Evolutionary conservation across 2,797 vertebrate species (phyloP).

Genomic region (Centropyge bicolor): DNA sequence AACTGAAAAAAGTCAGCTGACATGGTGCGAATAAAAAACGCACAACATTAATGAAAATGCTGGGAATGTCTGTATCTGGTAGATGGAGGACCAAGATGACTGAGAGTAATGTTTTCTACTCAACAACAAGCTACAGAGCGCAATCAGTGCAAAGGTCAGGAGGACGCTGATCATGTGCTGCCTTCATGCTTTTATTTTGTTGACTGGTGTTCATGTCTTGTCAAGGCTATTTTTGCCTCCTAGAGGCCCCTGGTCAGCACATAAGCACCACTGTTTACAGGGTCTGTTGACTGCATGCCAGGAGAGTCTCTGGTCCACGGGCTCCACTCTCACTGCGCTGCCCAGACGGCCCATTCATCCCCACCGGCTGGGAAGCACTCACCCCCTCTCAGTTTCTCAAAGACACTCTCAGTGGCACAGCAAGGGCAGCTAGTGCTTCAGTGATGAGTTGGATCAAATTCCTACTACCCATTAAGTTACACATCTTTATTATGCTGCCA

Average conservation of each 20-base stretch:
- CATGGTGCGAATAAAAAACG: slow-evolving; percentile 3
- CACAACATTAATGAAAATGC: neutral
- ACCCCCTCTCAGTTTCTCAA: slow-evolving; percentile 73
- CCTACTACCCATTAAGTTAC: slow-evolving; percentile 31
- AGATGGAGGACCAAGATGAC: neutral
- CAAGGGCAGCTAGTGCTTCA: slow-evolving; percentile 38
- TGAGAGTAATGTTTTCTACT: slow-evolving; percentile 30
- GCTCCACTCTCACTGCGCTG: slow-evolving; percentile 61
- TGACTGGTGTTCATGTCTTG: slow-evolving; percentile 65
- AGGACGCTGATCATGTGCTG: slow-evolving; percentile 65
- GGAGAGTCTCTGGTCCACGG: slow-evolving; percentile 59
- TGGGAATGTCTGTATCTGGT: neutral
- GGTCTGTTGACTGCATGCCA: slow-evolving; percentile 75
- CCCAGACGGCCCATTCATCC: slow-evolving; percentile 78
- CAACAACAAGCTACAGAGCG: slow-evolving; percentile 35
- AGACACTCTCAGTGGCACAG: slow-evolving; percentile 68
- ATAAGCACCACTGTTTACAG: slow-evolving; percentile 80
- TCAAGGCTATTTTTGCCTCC: slow-evolving; percentile 78
- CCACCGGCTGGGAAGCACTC: slow-evolving; percentile 73
- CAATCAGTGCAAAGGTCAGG: slow-evolving; percentile 66
- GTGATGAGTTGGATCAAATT: slow-evolving; percentile 52
- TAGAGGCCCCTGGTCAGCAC: slow-evolving; percentile 65
- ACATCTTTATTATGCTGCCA: slow-evolving; percentile 7
- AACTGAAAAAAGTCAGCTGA: slow-evolving; percentile 29
- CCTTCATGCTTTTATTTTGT: slow-evolving; percentile 54